phyloP scores from a whole-genome alignment of 2,113 vertebrate species.

The Bettongia penicillata region DNA sequence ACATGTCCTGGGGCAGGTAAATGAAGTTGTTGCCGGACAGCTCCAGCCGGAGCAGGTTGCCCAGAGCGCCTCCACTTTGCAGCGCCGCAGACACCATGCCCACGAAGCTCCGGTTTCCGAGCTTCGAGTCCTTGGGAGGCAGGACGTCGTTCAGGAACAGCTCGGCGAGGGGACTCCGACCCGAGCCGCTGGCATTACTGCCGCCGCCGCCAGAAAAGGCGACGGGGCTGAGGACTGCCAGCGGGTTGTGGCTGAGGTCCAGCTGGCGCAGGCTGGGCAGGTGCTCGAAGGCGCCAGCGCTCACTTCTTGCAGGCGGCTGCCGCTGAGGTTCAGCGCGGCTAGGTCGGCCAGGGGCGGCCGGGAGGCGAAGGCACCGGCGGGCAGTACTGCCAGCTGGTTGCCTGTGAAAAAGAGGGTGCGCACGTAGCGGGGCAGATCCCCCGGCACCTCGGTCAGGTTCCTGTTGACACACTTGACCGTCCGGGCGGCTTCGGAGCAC shows the following conservation, averaged over 20 bases:
- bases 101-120: constrained; percentile 76
- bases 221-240: constrained; percentile 82
- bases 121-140: constrained; percentile 73
- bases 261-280: constrained; percentile 89
- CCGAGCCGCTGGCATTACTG: constrained; percentile 59
- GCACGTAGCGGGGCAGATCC: constrained; percentile 87
- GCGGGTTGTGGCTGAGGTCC: constrained; percentile 92
- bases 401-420: constrained; percentile 89
- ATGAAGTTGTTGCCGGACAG: constrained; percentile 90
- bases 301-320: constrained; percentile 87
- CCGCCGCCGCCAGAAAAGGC: constrained; percentile 79
- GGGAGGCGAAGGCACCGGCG: constrained; percentile 86
- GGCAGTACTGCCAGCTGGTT: constrained; percentile 85
- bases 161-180: constrained; percentile 83
- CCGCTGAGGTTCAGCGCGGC: constrained; percentile 88
- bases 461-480: constrained; percentile 90
- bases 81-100: constrained; percentile 79
- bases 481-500: constrained; percentile 85
- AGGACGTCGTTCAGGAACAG: constrained; percentile 86
- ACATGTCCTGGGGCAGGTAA: constrained; percentile 83
- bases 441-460: constrained; percentile 87
- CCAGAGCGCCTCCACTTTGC: constrained; percentile 71
- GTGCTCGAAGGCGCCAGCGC: constrained; percentile 84
- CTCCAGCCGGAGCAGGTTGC: constrained; percentile 86
- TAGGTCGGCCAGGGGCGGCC: constrained; percentile 83